Conservation (phyloP, 2,888 invertebrate species). For the Acrobasis repandana region DNA sequence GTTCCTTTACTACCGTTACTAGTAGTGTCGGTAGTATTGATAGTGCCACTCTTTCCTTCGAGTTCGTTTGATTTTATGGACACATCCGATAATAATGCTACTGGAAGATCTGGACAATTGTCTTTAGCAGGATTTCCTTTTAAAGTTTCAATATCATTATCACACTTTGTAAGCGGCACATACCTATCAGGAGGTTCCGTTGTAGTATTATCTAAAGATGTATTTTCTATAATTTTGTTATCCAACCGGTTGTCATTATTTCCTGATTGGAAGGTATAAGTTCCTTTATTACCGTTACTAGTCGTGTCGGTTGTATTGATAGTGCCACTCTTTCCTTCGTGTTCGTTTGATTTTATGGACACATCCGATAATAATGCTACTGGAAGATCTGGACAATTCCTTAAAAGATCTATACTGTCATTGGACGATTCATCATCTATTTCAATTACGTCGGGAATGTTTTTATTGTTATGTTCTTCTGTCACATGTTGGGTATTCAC, state of each 20-base stretch:
- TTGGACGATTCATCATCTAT: conserved; percentile 57
- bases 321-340: conserved; percentile 39
- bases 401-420: conserved; percentile 38
- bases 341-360: conserved; percentile 38
- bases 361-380: conserved; percentile 6
- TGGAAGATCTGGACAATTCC: conserved; percentile 19
- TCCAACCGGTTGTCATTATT: background rate
- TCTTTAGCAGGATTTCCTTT: background rate
- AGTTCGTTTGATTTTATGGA: conserved; percentile 39
- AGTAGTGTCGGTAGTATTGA: background rate
- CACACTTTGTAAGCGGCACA: conserved; percentile 53
- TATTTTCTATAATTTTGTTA: no score
- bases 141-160: conserved; percentile 41
- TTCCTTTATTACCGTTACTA: background rate
- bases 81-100: conserved; percentile 7
- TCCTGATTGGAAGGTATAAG: background rate
- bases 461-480: conserved; percentile 19
- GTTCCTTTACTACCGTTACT: background rate
- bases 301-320: background rate
- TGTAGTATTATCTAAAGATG: background rate
- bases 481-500: background rate
- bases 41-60: conserved; percentile 37
- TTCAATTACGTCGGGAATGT: conserved; percentile 45
- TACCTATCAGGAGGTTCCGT: conserved; percentile 36
- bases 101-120: no score